These are phyloP conservation scores for Apotomis betuletana DNA, from an alignment of 2,888 invertebrate species.

Conservation along the genomic window DNA sequence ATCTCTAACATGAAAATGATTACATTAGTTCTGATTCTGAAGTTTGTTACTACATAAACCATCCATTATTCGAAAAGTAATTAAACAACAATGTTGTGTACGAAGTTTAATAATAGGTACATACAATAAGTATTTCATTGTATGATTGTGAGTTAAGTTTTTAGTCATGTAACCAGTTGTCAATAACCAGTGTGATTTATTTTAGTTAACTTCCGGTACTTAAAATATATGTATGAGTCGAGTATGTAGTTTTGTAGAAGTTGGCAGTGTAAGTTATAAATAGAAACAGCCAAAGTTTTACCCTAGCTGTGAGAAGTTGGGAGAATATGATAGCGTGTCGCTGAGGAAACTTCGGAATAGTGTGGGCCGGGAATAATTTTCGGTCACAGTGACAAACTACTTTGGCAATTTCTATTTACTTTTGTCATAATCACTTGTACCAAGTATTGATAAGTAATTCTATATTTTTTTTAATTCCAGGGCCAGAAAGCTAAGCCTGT, in stretches of 20 bases:
- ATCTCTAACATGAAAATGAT: not conserved
- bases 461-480: constrained; percentile 71
- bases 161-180: constrained; percentile 2
- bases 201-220: not conserved
- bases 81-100: not conserved
- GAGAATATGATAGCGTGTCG: no score
- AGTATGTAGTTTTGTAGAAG: not conserved
- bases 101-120: not conserved
- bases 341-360: no score
- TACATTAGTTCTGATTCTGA: constrained; percentile 2
- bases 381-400: no score
- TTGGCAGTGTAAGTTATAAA: not conserved
- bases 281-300: not conserved
- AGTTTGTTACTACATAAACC: not conserved
- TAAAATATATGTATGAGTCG: constrained; percentile 6
- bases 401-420: not conserved
- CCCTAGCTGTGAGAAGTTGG: no score
- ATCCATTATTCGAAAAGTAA: not conserved
- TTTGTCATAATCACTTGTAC: not conserved
- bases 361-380: no score
- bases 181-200: constrained; percentile 6
- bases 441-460: not conserved
- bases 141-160: not conserved
- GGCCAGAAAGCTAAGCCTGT: constrained; percentile 97
- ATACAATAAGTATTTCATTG: not conserved